These are phyloP conservation scores for Muscicapa adusta DNA, from an alignment of 2,113 vertebrate species.

Conservation along the genomic window DNA sequence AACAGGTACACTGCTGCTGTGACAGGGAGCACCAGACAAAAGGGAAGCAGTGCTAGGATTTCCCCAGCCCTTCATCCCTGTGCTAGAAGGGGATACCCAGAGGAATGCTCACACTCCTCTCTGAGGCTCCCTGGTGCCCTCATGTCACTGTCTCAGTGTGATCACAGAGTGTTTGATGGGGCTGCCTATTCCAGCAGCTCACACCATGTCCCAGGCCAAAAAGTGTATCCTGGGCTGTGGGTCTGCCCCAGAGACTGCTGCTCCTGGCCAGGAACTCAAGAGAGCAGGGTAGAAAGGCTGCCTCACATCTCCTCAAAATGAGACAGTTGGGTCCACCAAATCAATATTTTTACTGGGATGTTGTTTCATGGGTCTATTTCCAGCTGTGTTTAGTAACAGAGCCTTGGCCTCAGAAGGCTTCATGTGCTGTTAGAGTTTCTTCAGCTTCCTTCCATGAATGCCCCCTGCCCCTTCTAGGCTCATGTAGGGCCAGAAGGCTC, in stretches of 20 bases:
- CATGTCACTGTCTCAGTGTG: background rate
- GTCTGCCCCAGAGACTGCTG: background rate
- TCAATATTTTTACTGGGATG: background rate
- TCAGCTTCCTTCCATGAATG: background rate
- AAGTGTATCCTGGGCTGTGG: background rate
- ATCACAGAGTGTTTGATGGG: background rate
- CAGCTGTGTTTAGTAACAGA: background rate
- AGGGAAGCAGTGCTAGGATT: background rate
- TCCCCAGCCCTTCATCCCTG: background rate
- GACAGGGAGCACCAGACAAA: background rate
- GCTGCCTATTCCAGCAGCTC: background rate
- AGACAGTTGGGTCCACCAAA: background rate
- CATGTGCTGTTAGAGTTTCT: background rate
- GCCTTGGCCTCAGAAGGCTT: background rate
- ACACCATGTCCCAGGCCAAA: background rate
- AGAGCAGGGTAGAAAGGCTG: background rate
- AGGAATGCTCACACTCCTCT: background rate
- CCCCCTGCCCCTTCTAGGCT: accelerated
- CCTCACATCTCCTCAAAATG: background rate
- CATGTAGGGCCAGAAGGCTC: background rate
- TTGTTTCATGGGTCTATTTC: background rate
- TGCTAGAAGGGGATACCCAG: background rate
- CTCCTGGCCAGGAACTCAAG: background rate
- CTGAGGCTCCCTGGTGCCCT: background rate
- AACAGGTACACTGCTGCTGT: background rate